Base-by-base conservation (phyloP, 2,888 invertebrate genomes). In the Eupithecia subumbrata region DNA sequence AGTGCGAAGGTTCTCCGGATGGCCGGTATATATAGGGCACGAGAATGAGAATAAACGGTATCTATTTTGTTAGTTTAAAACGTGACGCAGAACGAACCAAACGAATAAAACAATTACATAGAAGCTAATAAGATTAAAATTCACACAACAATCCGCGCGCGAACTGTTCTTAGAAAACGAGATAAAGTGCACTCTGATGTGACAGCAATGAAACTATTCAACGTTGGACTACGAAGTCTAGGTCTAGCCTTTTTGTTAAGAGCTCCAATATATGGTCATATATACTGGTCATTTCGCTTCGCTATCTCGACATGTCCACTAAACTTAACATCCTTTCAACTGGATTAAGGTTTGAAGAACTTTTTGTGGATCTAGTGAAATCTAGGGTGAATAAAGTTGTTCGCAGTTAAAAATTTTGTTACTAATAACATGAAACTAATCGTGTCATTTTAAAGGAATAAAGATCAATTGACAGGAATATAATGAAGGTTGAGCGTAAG, bases 401-500 rank as follows among this genome's bases (percentile, higher is more conserved):
- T 56, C 18, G n/a, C 11, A 37, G 37, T 67, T 12, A 12, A 67
- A n/a, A 43, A 14, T 43, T 67, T 16, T 40, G 22, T 16, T 22
- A 22, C 11, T 34, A 18, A 16, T 34, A 16, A 30, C 9, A 37
- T 66, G 30, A 66, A 34, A 16, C 30, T 30, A n/a, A 66, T 40
- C n/a, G n/a, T 70, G 52, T 71, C 52, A 60, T 75, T 60, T 43
- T 64, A 71, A 75, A 67, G 40, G n/a, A 66, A 60, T 63, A 30
- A 74, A 56, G 66, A 79, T 81, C 77, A 74, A 74, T 81, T 74
- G 71, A 71, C 78, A 67, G 68, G 43, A 74, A 76, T 76, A 75
- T 76, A 63, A 74, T 81, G 87, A 92, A 92, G 91, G 90, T 87
- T 88, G 84, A 80, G 79, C 83, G 92, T 87, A 92, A 93, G 87